Conservation (phyloP, 1,140 invertebrate genomes). For the Nephila pilipes region DNA sequence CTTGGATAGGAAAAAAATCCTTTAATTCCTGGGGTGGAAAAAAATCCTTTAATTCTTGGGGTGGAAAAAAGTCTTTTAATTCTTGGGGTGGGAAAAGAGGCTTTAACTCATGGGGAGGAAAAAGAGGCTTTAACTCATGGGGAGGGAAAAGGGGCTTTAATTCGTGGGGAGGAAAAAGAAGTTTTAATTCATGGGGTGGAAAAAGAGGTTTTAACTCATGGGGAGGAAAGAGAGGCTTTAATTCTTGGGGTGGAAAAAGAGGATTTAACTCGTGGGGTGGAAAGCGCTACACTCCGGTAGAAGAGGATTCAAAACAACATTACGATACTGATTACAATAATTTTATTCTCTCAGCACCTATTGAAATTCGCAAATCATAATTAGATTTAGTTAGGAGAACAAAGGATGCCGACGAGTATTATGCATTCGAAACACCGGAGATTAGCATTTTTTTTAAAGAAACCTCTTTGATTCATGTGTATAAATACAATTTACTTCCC, state of each 20-base stretch:
- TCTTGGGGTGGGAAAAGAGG: slow-evolving; percentile 61
- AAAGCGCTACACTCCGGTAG: not conserved
- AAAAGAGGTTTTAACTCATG: slow-evolving; percentile 52
- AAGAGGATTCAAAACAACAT: not conserved
- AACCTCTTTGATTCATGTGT: not conserved
- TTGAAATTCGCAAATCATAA: not conserved
- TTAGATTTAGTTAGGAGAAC: not conserved
- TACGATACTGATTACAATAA: not conserved
- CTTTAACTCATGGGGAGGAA: slow-evolving; percentile 43
- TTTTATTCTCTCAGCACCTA: not conserved
- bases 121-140: slow-evolving; percentile 53
- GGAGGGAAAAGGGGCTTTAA: not conserved
- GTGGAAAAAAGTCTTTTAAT: slow-evolving; percentile 29
- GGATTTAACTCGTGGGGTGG: slow-evolving; percentile 27
- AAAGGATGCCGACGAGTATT: not conserved
- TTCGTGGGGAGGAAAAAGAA: not conserved
- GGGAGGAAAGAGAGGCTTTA: slow-evolving; percentile 10
- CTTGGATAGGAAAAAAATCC: slow-evolving; percentile 37
- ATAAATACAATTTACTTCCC: too few relatives aligned
- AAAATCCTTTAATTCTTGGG: slow-evolving; percentile 15
- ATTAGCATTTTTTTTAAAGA: not conserved
- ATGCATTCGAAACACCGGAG: not conserved
- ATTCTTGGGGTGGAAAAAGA: slow-evolving; percentile 35
- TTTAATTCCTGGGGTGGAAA: slow-evolving; percentile 55
- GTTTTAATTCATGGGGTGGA: slow-evolving; percentile 24